Evolutionary conservation across 2,888 invertebrate genomes (phyloP).

Genomic region (Latheticus oryzae): DNA sequence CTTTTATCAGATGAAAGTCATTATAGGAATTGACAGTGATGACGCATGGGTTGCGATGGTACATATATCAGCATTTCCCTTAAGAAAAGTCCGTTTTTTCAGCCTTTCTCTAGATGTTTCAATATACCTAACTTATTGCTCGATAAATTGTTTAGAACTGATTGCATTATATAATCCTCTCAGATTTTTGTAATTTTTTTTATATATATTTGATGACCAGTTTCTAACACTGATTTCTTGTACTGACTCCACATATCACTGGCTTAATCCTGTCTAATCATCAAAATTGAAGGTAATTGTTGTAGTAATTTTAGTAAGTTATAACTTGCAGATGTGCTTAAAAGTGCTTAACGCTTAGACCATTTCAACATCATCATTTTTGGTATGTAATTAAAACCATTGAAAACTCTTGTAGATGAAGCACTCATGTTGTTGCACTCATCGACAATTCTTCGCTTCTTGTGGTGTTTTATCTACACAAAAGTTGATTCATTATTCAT

Average conservation of each 20-base stretch:
- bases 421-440: slow-evolving; percentile 13
- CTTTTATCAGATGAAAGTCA: too few species aligned
- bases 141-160: slow-evolving; percentile 1
- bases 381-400: slow-evolving; percentile 9
- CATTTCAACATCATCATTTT: slow-evolving; percentile 26
- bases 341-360: slow-evolving; percentile 39
- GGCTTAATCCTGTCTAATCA: slow-evolving; percentile 52
- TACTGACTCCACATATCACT: slow-evolving; percentile 35
- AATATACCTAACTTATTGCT: too few species aligned
- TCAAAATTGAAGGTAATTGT: slow-evolving; percentile 50
- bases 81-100: too few species aligned
- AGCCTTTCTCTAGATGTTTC: too few species aligned
- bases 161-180: slow-evolving; percentile 17
- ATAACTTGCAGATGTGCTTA: slow-evolving; percentile 29
- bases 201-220: slow-evolving; percentile 11
- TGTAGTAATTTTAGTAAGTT: slow-evolving; percentile 31
- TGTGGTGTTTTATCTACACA: slow-evolving; percentile 22
- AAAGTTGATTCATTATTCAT: slow-evolving; percentile 9
- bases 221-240: slow-evolving; percentile 33
- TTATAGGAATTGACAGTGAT: too few species aligned
- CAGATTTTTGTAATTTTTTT: slow-evolving; percentile 8
- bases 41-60: too few species aligned
- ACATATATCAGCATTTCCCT: too few species aligned
- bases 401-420: slow-evolving; percentile 21
- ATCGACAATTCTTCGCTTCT: slow-evolving; percentile 6